Evolutionary conservation across 2,888 invertebrate species (phyloP), one percentile per base, ranked within the genome.

Genomic region (Cancer borealis): DNA sequence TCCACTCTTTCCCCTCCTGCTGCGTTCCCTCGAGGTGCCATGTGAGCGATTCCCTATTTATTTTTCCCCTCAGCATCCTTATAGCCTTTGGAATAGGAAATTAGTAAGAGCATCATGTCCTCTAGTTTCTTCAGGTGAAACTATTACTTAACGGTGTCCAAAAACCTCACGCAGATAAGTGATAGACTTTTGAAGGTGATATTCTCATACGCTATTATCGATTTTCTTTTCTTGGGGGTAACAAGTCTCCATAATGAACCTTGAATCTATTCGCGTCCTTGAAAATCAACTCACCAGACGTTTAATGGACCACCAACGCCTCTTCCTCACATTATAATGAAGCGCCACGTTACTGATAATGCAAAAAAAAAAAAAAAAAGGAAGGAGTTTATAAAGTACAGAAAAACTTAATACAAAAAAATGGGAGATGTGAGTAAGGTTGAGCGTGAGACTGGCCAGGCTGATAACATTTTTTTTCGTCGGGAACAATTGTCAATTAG

Each of bases 401-500:
- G 10, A 66, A 66, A 66, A 66, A n/a, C 5, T n/a, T 3, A 26
- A 30, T 3, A 3, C 0, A 45, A 66, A 88, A 60, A 45, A 89
- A 26, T 17, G 21, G n/a, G 17, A 14, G 3, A 46, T 8, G 14
- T n/a, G 17, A 12, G 45, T 87, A 49, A 89, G 60, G 87, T 30
- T 46, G 60, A 45, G 39, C 54, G 84, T 47, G 54, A 46, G 88
- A 92, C 92, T 92, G 92, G 92, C 79, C 92, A 92, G 12, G 73
- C 73, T 92, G 92, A 92, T 92, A 92, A 92, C 92, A 92, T 79
- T 79, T 66, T 79, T 66, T 66, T 84, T 54, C 91, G 49, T 26
- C 87, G 30, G 91, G 93, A 87, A 93, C 93, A 93, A 91, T 93
- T 93, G 93, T 91, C 93, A 93, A 93, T 93, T 93, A 93, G 46